Evolutionary conservation across 2,113 vertebrate species (phyloP), one percentile per base, ranked within the genome.

Genomic region (Gambusia affinis): DNA sequence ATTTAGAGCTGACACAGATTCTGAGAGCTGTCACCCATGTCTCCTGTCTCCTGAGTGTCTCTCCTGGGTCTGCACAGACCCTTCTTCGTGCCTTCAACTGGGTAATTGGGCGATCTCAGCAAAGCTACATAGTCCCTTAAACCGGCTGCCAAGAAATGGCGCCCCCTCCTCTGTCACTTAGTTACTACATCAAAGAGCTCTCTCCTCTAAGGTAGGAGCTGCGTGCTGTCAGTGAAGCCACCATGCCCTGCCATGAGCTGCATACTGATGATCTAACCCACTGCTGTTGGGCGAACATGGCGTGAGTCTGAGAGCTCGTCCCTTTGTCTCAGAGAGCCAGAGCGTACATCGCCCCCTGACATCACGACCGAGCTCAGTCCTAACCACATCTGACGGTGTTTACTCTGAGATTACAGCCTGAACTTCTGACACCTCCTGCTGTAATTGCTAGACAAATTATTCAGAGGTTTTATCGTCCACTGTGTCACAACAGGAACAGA

Each of bases 221-320:
- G 73, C 64, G 54, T 69, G 77, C 75, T 74, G 78, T 84, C 80
- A 70, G 74, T 70, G 72, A 81, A 72, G 79, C 70, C 84, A 79
- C 62, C 61, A 27, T 79, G 42, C 60, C 63, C 73, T 27, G 83
- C 35, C 77, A 83, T 86, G 91, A 80, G 85, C 69, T 67, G 91
- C 87, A 93, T 92, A 78, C 87, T 84, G 85, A 92, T 91, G 80
- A 84, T 84, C 73, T 72, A 80, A 75, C 82, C 76, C 67, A 15
- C 57, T 27, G 73, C 78, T 80, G 75, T 75, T 65, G 79, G 78
- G 75, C 17, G 28, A 4, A 73, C 79, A 88, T 78, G 78, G 67
- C 64, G 70, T n/a, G 67, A 69, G 70, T 67, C 85, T 86, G 78
- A 69, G 35, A 39, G n/a, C 66, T 37, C 75, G 75, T 84, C 77